A percentile compares a stretch with the other conserved stretches of the same genome.
Conservation (phyloP, 37 sponge, comb jelly and placozoan species). For the Crambe crambe region DNA sequence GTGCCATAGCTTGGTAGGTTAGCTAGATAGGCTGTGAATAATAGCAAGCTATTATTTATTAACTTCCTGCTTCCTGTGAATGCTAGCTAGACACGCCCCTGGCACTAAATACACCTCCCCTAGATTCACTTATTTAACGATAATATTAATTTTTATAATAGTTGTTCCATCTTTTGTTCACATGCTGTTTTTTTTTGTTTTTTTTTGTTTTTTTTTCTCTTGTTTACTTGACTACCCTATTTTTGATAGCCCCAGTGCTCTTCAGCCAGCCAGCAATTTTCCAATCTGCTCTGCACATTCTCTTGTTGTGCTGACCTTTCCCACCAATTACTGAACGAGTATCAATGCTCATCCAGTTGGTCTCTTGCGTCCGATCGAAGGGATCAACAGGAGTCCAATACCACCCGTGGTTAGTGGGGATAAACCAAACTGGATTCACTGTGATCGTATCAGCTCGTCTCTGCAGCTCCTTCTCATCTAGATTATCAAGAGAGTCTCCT, state of each 20-base stretch:
- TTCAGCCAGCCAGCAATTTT: constrained; percentile 32
- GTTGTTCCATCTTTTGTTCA: no score
- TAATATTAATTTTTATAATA: no score
- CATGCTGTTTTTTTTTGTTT: no score
- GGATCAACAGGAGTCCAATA: constrained; percentile 48
- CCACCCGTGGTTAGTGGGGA: constrained; percentile 38
- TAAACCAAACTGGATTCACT: constrained; percentile 32
- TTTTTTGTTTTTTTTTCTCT: no score
- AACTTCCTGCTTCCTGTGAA: no score
- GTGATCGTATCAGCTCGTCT: neutral
- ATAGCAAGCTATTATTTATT: no score
- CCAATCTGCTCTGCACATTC: constrained; percentile 3
- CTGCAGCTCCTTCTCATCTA: neutral
- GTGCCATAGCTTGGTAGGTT: no score
- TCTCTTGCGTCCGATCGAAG: neutral
- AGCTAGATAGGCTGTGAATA: no score
- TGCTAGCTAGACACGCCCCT: no score
- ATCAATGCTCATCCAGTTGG: constrained; percentile 36
- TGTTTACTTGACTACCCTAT: no score
- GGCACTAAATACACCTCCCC: no score
- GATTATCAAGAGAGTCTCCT: neutral
- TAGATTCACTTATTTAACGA: no score
- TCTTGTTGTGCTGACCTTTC: neutral
- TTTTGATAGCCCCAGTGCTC: constrained; percentile 2
- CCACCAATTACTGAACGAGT: constrained; percentile 28